These are phyloP conservation scores for Echinometra lucunter DNA, from an alignment of 53 echinoderm and acorn worm genomes.

Conservation along the genomic window DNA sequence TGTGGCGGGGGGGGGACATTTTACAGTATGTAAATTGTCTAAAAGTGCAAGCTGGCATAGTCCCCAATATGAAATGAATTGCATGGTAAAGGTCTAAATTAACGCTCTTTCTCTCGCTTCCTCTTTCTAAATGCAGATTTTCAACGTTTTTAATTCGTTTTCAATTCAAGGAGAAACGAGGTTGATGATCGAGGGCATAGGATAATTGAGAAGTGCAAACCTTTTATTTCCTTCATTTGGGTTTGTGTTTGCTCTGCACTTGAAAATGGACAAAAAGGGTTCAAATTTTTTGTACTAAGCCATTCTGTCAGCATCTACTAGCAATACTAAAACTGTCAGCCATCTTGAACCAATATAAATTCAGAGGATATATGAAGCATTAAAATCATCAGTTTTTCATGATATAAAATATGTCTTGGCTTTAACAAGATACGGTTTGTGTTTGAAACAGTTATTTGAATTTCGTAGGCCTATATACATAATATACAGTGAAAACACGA, in stretches of 20 bases:
- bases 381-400: background rate
- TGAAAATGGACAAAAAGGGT: background rate
- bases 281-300: background rate
- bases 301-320: background rate
- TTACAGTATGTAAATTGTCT: background rate
- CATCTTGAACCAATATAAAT: background rate
- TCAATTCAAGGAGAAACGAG: background rate
- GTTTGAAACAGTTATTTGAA: too few species aligned
- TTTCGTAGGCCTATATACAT: too few species aligned
- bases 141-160: background rate
- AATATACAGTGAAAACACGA: too few species aligned
- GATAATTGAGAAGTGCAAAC: background rate
- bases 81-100: background rate
- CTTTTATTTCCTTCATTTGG: background rate
- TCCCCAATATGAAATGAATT: background rate
- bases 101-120: background rate
- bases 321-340: background rate
- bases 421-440: background rate
- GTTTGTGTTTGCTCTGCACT: background rate
- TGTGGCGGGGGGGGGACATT: background rate
- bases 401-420: background rate
- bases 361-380: background rate
- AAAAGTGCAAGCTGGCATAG: background rate
- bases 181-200: slow-evolving; percentile 1
- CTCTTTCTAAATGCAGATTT: background rate